These are phyloP conservation scores for Delia radicum DNA, from an alignment of 1,140 invertebrate genomes.

Conservation along the genomic window DNA sequence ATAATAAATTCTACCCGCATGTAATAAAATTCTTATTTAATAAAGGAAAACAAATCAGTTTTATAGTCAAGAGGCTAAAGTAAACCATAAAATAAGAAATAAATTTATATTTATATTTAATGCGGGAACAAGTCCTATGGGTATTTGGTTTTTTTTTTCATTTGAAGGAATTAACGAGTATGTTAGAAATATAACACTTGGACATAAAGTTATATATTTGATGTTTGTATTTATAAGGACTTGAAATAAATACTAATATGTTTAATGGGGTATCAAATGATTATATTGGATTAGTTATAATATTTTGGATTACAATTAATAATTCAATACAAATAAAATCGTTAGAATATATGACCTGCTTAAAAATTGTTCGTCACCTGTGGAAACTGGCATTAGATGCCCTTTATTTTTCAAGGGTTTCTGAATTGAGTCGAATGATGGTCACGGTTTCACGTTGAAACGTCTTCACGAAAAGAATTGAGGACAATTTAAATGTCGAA, in stretches of 20 bases:
- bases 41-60: conserved; percentile 19
- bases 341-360: too few species aligned
- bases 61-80: conserved; percentile 20
- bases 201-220: conserved; percentile 14
- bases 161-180: not conserved
- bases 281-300: too few species aligned
- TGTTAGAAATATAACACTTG: not conserved
- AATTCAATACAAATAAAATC: too few species aligned
- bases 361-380: too few species aligned
- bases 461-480: too few species aligned
- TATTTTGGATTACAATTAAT: too few species aligned
- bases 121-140: conserved; percentile 13
- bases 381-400: too few species aligned
- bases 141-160: not conserved
- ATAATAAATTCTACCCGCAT: not conserved
- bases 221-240: not conserved
- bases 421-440: too few species aligned
- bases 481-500: too few species aligned
- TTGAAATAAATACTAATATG: not conserved
- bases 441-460: too few species aligned
- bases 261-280: conserved; percentile 23
- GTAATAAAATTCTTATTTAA: not conserved
- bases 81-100: conserved; percentile 25
- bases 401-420: too few species aligned
- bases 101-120: conserved; percentile 28